phyloP scores from a whole-genome alignment of 2,888 invertebrate genomes.

The Drosophila acutilabella region DNA sequence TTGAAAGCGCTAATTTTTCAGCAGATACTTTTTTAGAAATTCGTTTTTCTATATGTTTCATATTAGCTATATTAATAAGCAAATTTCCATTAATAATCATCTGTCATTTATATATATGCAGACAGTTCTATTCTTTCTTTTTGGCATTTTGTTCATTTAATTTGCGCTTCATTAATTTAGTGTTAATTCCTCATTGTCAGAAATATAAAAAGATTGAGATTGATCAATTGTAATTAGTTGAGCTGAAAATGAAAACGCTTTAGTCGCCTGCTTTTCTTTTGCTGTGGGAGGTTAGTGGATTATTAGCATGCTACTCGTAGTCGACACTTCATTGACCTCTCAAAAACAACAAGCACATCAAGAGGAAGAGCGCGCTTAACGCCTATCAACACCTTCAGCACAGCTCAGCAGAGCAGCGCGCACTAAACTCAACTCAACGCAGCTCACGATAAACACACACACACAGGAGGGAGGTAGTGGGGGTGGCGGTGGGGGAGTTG shows the following conservation, averaged over 20 bases:
- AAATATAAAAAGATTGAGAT: constrained; percentile 7
- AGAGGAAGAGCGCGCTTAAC: constrained; percentile 16
- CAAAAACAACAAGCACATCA: constrained; percentile 3
- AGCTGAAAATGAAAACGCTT: constrained; percentile 17
- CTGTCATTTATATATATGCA: background rate
- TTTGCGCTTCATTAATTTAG: background rate
- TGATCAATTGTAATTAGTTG: constrained; percentile 27
- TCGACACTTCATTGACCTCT: constrained; percentile 21
- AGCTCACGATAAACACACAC: constrained; percentile 16
- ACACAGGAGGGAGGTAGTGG: constrained; percentile 13
- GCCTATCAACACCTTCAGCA: constrained; percentile 43
- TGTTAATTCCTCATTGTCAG: background rate
- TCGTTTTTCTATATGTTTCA: background rate
- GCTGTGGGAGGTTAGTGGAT: constrained; percentile 4
- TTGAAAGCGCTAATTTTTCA: background rate
- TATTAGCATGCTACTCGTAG: constrained; percentile 39
- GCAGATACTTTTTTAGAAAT: background rate
- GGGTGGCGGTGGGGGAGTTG: background rate
- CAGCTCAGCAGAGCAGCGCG: constrained; percentile 10
- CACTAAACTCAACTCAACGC: constrained; percentile 14
- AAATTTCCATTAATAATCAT: too few species aligned
- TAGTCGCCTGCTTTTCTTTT: constrained; percentile 16
- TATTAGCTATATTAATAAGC: too few species aligned
- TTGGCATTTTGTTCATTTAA: background rate
- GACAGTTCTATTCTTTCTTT: background rate